phyloP scores from a whole-genome alignment of 2,888 invertebrate genomes.

The Noctua comes region DNA sequence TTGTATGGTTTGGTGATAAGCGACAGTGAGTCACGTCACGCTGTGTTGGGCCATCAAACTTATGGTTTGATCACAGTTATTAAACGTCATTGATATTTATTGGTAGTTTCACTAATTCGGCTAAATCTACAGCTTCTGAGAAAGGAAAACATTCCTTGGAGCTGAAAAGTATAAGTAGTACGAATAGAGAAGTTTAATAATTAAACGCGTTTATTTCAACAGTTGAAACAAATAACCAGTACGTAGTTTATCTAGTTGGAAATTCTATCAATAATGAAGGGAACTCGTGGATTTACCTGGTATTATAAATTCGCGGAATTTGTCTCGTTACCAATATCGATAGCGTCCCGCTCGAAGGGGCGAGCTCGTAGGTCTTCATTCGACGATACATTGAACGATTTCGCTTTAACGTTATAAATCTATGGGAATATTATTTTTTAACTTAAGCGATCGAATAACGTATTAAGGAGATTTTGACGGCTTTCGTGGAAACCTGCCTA shows the following conservation, averaged over 20 bases:
- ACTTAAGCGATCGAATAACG: constrained; percentile 38
- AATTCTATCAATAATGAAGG: neutral
- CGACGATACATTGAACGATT: constrained; percentile 47
- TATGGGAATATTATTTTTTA: constrained; percentile 42
- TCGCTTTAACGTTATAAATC: constrained; percentile 44
- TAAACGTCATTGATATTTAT: constrained; percentile 20
- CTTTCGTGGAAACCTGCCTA: constrained; percentile 19
- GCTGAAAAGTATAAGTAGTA: neutral
- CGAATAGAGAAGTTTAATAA: neutral
- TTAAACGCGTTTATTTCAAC: neutral
- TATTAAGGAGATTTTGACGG: constrained; percentile 28
- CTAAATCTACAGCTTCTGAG: neutral
- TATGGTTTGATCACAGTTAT: constrained; percentile 9
- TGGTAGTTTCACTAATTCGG: constrained; percentile 28
- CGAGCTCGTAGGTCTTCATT: constrained; percentile 38
- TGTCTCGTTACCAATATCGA: constrained; percentile 70
- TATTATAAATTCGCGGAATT: constrained; percentile 62
- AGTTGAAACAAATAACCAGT: neutral
- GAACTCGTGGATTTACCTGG: neutral
- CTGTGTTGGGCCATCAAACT: constrained; percentile 1
- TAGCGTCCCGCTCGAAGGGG: constrained; percentile 62
- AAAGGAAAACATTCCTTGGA: neutral
- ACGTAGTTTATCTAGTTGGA: constrained; percentile 15
- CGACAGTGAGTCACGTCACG: constrained; percentile 5
- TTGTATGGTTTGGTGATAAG: constrained; percentile 67